These are phyloP conservation scores for Drosophila monieri DNA, from an alignment of 2,888 invertebrate species.

Conservation along the genomic window DNA sequence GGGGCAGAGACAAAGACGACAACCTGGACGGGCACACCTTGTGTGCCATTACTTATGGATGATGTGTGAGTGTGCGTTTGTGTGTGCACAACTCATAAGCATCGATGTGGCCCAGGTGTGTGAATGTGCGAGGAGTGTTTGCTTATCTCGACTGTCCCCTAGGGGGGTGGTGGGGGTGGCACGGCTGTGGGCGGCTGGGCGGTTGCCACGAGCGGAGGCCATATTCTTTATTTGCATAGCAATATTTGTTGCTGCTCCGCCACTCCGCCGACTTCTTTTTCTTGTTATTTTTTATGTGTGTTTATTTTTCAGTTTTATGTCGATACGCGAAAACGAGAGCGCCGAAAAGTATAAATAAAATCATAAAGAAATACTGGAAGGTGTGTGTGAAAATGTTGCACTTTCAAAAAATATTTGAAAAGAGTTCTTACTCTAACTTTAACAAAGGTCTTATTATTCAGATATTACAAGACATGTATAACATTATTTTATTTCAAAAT, in stretches of 20 bases:
- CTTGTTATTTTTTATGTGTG: constrained; percentile 64
- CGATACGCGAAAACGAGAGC: constrained; percentile 75
- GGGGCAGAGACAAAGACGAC: constrained; percentile 24
- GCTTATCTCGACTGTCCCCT: constrained; percentile 44
- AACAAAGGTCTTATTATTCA: too few species aligned
- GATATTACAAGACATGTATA: too few species aligned
- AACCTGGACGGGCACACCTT: constrained; percentile 54
- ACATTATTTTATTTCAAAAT: too few species aligned
- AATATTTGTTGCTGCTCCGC: constrained; percentile 57
- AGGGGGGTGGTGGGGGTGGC: constrained; percentile 13
- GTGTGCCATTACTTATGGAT: constrained; percentile 35
- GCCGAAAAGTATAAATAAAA: constrained; percentile 58
- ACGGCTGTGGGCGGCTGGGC: constrained; percentile 5
- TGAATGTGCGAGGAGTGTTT: constrained; percentile 39
- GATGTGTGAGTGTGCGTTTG: constrained; percentile 16
- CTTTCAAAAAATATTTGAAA: neutral
- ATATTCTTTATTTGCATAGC: constrained; percentile 72
- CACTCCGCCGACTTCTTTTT: constrained; percentile 18
- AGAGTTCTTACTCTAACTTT: too few species aligned
- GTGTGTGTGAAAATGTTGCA: constrained; percentile 11
- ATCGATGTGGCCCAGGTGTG: constrained; percentile 58
- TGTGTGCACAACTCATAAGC: constrained; percentile 51
- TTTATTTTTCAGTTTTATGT: constrained; percentile 75
- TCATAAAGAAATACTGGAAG: constrained; percentile 52
- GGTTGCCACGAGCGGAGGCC: constrained; percentile 40